Evolutionary conservation across 2,113 vertebrate genomes (phyloP), one percentile per base, ranked within the genome.

Genomic region (Cervus canadensis): DNA sequence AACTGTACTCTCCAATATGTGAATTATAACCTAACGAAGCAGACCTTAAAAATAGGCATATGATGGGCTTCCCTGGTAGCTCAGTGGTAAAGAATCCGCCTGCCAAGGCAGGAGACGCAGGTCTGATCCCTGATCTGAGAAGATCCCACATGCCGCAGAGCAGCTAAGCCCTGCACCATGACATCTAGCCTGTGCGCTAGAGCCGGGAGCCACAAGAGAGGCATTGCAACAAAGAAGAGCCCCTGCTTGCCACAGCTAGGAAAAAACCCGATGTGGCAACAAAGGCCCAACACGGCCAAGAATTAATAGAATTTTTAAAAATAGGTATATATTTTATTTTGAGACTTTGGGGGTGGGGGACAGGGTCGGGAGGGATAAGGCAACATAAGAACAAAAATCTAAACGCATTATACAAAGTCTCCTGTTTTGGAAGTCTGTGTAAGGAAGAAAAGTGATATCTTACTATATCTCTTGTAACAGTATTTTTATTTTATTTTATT

Each of bases 361-460:
- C 19, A 71, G 67, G 19, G 67, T 23, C n/a, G 26, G 26, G 19
- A 14, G 21, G 11, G 2, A 23, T 54, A 56, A 92, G 64, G 25
- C 45, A 91, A 74, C 33, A 33, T 21, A 16, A 43, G 40, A 97
- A 17, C 76, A 71, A 57, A 94, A 84, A 86, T 54, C 19, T 91
- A 28, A 81, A 30, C 9, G 82, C 45, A 84, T 23, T 16, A 26
- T 91, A 91, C 14, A 60, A 43, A 48, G 94, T 79, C 19, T 59
- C 76, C 97, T 28, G 48, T 85, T 50, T 83, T n/a, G 92, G 15
- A 97, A 98, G 94, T 82, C 94, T 28, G 30, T 50, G 88, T 45
- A 57, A 0, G 12, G 95, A 93, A 28, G 78, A 54, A 92, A 98
- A 95, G 96, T 52, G 95, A 54, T 79, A 94, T 97, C 96, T 14